Conservation (phyloP, 2,888 invertebrate genomes). For the Cloeon dipterum region DNA sequence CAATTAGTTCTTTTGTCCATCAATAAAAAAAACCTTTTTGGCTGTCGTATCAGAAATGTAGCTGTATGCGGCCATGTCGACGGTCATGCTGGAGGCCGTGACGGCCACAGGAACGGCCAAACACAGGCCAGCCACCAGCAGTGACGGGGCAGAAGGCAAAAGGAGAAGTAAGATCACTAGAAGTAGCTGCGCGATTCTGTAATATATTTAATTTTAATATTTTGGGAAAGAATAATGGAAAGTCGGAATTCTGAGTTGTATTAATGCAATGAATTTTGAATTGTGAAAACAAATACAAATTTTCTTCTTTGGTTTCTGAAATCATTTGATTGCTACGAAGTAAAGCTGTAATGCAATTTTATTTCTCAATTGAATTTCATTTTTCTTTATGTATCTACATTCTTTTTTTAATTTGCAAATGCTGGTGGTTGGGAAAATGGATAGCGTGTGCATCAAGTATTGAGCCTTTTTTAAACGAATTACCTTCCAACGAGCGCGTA, state of each 20-base stretch:
- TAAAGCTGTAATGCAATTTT: no score
- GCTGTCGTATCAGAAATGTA: conserved; percentile 1
- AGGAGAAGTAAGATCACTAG: background rate
- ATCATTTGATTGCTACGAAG: no score
- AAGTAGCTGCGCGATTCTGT: background rate
- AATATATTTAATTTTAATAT: no score
- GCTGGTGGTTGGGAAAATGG: background rate
- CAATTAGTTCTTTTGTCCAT: background rate
- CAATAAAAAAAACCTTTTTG: background rate
- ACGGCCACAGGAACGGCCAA: conserved; percentile 5
- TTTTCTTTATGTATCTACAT: no score
- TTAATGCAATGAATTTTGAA: no score
- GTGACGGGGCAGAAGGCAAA: background rate
- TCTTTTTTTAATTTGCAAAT: background rate
- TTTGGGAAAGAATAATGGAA: background rate
- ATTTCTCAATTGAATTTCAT: no score
- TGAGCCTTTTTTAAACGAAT: no score
- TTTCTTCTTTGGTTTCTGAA: no score
- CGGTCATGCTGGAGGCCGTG: conserved; percentile 4
- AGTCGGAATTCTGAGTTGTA: background rate
- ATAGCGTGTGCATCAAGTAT: background rate
- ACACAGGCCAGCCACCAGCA: conserved; percentile 2
- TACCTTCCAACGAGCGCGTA: conserved; percentile 25
- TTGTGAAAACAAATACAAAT: no score
- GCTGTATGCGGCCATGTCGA: conserved; percentile 5